Conservation (phyloP, 2,797 vertebrate genomes). For the Pogoniulus pusillus region DNA sequence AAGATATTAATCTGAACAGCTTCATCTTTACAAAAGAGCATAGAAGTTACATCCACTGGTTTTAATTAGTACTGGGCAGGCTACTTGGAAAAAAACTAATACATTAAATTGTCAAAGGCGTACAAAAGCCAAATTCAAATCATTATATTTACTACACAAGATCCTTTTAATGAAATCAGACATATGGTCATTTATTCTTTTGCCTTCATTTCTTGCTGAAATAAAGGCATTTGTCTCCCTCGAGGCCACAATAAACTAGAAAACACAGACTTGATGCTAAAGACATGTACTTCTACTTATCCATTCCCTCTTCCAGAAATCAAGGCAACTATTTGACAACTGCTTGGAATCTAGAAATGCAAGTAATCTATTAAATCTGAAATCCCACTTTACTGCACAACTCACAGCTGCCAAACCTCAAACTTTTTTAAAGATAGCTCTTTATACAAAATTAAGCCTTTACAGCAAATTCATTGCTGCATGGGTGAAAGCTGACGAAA, state of each 20-base stretch:
- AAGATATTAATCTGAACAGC: slow-evolving; percentile 28
- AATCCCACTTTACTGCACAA: slow-evolving; percentile 28
- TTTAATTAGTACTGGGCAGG: slow-evolving; percentile 48
- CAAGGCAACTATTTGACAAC: slow-evolving; percentile 41
- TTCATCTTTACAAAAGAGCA: slow-evolving; percentile 21
- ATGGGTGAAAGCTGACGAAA: not conserved
- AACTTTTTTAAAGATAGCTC: not conserved
- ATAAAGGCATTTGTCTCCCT: slow-evolving; percentile 2
- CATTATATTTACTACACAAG: slow-evolving; percentile 41
- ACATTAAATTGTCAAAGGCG: not conserved
- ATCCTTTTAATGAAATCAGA: slow-evolving; percentile 26
- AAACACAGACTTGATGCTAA: slow-evolving; percentile 23
- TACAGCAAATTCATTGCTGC: not conserved
- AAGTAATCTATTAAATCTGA: slow-evolving; percentile 52
- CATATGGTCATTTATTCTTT: not conserved
- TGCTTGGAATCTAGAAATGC: slow-evolving; percentile 38
- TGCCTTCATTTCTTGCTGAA: not conserved
- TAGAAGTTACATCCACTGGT: slow-evolving; percentile 25
- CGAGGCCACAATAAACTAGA: slow-evolving; percentile 1
- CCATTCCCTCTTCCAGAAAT: slow-evolving; percentile 22
- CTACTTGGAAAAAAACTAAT: slow-evolving; percentile 19
- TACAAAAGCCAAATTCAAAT: slow-evolving; percentile 5
- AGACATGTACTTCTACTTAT: not conserved
- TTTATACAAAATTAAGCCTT: not conserved
- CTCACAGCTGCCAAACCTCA: slow-evolving; percentile 27